A percentile compares a stretch with the other conserved stretches of the same genome.
Conservation (phyloP, 1,140 invertebrate genomes). For the Megathymus violae region DNA sequence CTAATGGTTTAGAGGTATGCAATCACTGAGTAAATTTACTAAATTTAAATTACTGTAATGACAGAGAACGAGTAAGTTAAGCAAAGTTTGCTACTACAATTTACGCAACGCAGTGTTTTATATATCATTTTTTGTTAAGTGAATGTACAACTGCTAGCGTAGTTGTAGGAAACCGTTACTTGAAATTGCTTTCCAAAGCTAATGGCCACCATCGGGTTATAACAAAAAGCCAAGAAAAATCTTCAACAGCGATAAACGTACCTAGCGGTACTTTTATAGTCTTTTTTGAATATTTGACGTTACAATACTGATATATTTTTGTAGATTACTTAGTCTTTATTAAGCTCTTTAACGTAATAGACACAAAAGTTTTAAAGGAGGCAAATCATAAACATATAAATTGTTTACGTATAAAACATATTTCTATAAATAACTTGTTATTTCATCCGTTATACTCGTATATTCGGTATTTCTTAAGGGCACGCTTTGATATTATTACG, state of each 20-base stretch:
- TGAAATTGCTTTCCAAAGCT: conserved; percentile 18
- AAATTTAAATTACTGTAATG: too few relatives aligned
- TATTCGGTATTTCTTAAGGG: too few relatives aligned
- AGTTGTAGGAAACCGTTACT: conserved; percentile 16
- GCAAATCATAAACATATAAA: too few relatives aligned
- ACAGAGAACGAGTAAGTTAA: neutral
- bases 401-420: too few relatives aligned
- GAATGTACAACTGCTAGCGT: conserved; percentile 13
- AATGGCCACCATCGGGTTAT: conserved; percentile 5
- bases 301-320: neutral
- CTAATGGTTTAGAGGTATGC: too few relatives aligned
- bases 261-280: neutral
- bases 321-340: too few relatives aligned
- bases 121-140: conserved; percentile 19
- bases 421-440: too few relatives aligned
- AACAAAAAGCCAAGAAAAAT: conserved; percentile 10
- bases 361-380: too few relatives aligned
- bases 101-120: conserved; percentile 20
- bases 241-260: neutral
- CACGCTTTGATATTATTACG: too few relatives aligned
- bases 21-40: neutral
- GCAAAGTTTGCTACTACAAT: conserved; percentile 15
- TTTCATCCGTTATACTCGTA: too few relatives aligned
- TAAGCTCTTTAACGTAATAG: too few relatives aligned
- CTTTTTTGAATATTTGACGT: neutral